A percentile compares a stretch with the other conserved stretches of the same genome.
phyloP scores from a whole-genome alignment of 2,113 vertebrate species.

The Cygnus buccinator region DNA sequence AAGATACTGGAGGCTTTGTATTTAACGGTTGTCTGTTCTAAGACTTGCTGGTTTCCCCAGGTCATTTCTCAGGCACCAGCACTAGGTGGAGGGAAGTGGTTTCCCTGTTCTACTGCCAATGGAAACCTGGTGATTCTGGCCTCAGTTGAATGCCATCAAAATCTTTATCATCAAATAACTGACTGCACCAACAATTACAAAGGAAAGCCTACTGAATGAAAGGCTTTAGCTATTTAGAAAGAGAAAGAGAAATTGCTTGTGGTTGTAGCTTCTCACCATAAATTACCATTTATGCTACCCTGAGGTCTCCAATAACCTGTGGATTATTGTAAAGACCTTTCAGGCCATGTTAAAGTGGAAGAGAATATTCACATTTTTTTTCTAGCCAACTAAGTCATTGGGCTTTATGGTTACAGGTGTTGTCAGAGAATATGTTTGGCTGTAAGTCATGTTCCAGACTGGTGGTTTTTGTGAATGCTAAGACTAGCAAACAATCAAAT shows the following conservation, averaged over 20 bases:
- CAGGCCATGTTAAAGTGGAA: background rate
- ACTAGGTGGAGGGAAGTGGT: accelerated
- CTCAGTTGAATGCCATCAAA: background rate
- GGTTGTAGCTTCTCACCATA: background rate
- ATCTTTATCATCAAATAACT: background rate
- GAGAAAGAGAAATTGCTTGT: background rate
- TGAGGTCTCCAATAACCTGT: background rate
- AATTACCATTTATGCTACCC: background rate
- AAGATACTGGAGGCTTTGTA: background rate
- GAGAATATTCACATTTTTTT: background rate
- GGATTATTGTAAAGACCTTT: background rate
- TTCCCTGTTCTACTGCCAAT: accelerated
- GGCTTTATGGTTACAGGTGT: background rate
- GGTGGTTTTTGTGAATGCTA: background rate
- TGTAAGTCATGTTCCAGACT: background rate
- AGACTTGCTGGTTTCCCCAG: background rate
- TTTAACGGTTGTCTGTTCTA: background rate
- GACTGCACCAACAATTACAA: background rate
- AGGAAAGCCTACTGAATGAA: background rate
- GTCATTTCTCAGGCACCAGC: background rate
- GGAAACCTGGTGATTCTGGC: background rate
- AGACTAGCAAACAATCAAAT: background rate
- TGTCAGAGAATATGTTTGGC: background rate
- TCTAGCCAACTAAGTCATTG: background rate
- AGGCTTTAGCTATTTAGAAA: background rate